These are phyloP conservation scores for Rhagoletis pomonella DNA, from an alignment of 1,140 invertebrate species.

Conservation along the genomic window DNA sequence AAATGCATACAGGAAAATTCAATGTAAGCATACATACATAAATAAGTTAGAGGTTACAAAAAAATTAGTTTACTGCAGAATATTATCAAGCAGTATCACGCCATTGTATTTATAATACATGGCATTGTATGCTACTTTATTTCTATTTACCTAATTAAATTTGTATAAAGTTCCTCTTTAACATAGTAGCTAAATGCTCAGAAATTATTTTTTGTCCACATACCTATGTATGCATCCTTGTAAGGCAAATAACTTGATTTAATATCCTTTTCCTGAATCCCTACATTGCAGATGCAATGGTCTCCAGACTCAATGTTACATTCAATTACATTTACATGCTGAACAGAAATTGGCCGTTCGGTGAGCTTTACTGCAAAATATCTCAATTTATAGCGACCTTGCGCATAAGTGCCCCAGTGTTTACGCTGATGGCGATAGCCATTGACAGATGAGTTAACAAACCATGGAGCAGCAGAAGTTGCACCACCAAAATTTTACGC, in stretches of 20 bases:
- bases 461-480: not conserved
- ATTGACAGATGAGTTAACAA: slow-evolving; percentile 89
- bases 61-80: too few species aligned
- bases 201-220: not conserved
- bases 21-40: too few species aligned
- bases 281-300: slow-evolving; percentile 94
- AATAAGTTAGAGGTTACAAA: too few species aligned
- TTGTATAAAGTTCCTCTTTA: too few species aligned
- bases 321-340: slow-evolving; percentile 97
- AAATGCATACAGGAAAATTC: too few species aligned
- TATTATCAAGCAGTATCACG: too few species aligned
- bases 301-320: slow-evolving; percentile 93
- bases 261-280: slow-evolving; percentile 80
- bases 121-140: too few species aligned
- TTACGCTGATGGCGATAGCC: slow-evolving; percentile 96
- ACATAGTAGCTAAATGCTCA: not conserved
- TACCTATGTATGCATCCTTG: not conserved
- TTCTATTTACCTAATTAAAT: too few species aligned
- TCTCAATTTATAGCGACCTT: slow-evolving; percentile 93
- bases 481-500: not conserved
- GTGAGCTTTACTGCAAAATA: slow-evolving; percentile 93
- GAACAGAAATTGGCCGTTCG: slow-evolving; percentile 94
- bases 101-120: too few species aligned
- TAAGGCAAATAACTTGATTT: not conserved
- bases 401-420: slow-evolving; percentile 93